Base-by-base conservation (phyloP, 2,113 vertebrate species). In the Sinocyclocheilus rhinocerous region DNA sequence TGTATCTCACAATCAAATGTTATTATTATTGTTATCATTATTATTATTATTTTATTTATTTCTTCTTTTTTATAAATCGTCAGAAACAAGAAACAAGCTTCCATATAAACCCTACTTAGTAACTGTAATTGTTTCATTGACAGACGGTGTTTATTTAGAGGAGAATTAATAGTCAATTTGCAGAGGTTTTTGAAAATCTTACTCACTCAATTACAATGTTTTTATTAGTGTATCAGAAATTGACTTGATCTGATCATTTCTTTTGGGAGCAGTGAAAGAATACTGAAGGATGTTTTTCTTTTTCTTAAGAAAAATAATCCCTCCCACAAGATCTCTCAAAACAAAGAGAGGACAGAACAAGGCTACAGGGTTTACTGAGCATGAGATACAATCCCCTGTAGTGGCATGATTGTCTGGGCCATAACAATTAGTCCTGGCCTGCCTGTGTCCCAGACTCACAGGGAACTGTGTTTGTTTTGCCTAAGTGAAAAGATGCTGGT, bases 341-440 rank as follows among this genome's bases (percentile, higher is more conserved):
- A 39, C 16, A 55, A 57, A 75, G 75, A 87, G 78, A 29, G 69
- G 77, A 83, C 6, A n/a, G 36, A 76, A 73, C 73, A 42, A 29
- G 67, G 79, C 61, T 61, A n/a, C 72, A 83, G 70, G 83, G 67
- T 65, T 67, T 69, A 69, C 69, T 26, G 70, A 69, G 75, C 50
- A 57, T 79, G 13, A 45, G 79, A 84, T 84, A 84, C 83, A 55
- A 85, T 61, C 67, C 86, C 86, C 83, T 67, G 26, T 59, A 55
- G 81, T 70, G 81, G 55, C 81, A 81, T 76, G 33, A 76, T 76
- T 87, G 84, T 86, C 87, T 84, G 86, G 39, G 63, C 63, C 48
- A 57, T 22, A 50, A 81, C 84, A 90, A 90, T 91, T 91, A 91
- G 80, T 72, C 42, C 65, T 70, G 50, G 70, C 83, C 45, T 57